Evolutionary conservation across 2,113 vertebrate genomes (phyloP).

Genomic region (Strix uralensis): DNA sequence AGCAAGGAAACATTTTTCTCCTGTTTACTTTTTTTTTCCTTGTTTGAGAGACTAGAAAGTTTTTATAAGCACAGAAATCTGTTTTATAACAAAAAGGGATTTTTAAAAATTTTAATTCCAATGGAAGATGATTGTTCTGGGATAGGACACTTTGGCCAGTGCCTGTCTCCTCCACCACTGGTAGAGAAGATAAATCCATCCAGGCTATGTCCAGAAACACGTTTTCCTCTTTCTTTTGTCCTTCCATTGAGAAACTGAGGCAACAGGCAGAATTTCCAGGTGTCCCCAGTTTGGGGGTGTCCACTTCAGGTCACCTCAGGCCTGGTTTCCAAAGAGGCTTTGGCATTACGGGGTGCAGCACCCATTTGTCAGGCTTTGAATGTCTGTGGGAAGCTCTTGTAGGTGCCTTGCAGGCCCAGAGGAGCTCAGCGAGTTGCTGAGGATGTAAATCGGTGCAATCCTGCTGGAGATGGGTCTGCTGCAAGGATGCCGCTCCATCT

Average conservation of each 20-base stretch:
- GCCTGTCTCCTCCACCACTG: background rate
- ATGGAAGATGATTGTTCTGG: background rate
- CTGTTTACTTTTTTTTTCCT: background rate
- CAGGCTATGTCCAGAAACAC: background rate
- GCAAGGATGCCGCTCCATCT: background rate
- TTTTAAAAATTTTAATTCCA: background rate
- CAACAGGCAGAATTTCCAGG: background rate
- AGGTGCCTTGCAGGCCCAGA: background rate
- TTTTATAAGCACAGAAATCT: background rate
- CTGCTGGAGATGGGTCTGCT: background rate
- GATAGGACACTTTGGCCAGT: background rate
- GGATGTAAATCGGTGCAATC: background rate
- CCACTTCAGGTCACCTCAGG: background rate
- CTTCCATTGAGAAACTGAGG: background rate
- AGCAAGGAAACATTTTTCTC: background rate
- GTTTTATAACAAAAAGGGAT: background rate
- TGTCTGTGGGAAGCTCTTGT: background rate
- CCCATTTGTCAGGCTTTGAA: background rate
- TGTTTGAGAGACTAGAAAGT: background rate
- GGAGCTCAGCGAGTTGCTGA: background rate
- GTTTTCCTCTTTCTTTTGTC: background rate
- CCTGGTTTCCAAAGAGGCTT: background rate
- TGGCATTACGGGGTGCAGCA: fast-evolving
- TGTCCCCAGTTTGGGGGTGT: background rate
- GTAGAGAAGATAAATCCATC: background rate